phyloP scores from a whole-genome alignment of 2,797 vertebrate species.

The Streptopelia turtur region DNA sequence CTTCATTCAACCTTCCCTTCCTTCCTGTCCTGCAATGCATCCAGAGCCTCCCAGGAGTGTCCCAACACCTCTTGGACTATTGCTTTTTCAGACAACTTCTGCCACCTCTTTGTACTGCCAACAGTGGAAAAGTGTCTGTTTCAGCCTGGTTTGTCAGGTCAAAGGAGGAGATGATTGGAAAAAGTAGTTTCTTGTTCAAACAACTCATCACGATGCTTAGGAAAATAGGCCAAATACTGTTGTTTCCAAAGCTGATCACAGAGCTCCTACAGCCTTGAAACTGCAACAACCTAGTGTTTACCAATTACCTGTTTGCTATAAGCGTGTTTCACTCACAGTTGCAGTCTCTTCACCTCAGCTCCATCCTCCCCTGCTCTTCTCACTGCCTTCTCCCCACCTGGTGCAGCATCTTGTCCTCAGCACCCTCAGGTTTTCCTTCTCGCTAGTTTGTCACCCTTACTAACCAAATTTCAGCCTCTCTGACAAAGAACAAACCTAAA shows the following conservation, averaged over 20 bases:
- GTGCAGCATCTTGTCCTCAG: background rate
- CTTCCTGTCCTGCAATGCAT: background rate
- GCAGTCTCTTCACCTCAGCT: background rate
- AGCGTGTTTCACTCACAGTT: background rate
- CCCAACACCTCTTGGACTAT: background rate
- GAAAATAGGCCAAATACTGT: background rate
- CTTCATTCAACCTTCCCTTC: background rate
- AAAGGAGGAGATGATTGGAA: background rate
- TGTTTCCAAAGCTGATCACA: background rate
- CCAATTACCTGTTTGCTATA: background rate
- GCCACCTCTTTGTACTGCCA: background rate
- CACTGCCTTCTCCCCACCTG: fast-evolving
- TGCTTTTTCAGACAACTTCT: background rate
- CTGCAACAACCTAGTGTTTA: background rate
- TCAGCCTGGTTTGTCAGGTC: background rate
- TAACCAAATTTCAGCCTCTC: background rate
- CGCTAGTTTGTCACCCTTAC: background rate
- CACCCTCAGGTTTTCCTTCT: background rate
- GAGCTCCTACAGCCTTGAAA: background rate
- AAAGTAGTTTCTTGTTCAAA: background rate
- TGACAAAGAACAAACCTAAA: background rate
- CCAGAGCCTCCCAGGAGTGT: background rate
- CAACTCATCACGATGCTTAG: background rate
- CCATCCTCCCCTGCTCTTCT: background rate
- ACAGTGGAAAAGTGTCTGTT: background rate